Conservation (phyloP, 2,797 vertebrate species). For the Oreonectes daqikongensis region DNA sequence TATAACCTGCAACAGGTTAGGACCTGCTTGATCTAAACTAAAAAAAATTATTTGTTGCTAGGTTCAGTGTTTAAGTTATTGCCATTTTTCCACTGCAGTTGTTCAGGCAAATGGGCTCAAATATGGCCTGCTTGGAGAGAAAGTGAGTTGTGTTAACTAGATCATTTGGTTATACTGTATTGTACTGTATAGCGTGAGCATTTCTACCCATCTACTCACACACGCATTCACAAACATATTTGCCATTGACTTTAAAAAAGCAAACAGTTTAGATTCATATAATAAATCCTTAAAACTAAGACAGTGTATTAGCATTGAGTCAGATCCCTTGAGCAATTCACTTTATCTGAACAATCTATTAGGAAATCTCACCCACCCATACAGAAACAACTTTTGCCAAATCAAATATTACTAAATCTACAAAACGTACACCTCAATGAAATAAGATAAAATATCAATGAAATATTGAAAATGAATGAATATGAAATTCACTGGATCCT, state of each 20-base stretch:
- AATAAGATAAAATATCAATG: no score
- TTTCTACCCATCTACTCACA: not conserved
- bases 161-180: not conserved
- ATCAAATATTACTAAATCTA: not conserved
- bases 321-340: constrained; percentile 8
- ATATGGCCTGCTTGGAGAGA: not conserved
- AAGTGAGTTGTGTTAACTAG: not conserved
- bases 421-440: not conserved
- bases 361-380: not conserved
- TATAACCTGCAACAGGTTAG: constrained; percentile 5
- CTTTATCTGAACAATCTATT: constrained; percentile 22
- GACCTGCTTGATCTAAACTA: constrained; percentile 6
- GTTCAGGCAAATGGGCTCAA: not conserved
- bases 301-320: not conserved
- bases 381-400: not conserved
- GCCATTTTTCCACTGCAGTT: not conserved
- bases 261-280: not conserved
- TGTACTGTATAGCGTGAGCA: not conserved
- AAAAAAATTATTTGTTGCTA: not conserved
- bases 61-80: not conserved
- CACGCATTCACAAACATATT: not conserved
- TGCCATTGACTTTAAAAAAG: not conserved
- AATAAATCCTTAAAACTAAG: not conserved
- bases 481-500: no score
- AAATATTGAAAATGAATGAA: no score